Evolutionary conservation across 2,888 invertebrate species (phyloP).

Genomic region (Rutpela maculata): DNA sequence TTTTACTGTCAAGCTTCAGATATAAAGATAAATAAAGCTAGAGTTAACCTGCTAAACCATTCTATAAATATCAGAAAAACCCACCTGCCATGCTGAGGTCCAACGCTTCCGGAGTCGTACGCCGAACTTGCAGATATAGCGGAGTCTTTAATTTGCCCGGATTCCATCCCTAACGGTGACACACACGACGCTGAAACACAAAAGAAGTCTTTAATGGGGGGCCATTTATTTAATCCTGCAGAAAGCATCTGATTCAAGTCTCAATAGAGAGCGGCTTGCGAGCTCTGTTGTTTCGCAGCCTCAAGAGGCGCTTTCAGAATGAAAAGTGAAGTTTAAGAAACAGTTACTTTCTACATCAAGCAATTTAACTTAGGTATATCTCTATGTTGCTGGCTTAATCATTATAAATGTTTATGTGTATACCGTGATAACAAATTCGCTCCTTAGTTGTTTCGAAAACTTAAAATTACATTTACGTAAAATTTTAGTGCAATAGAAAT

Average conservation of each 20-base stretch:
- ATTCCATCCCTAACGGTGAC: constrained; percentile 87
- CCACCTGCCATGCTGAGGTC: constrained; percentile 89
- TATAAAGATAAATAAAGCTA: neutral
- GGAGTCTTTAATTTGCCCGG: constrained; percentile 84
- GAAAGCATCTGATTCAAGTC: constrained; percentile 26
- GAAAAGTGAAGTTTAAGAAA: constrained; percentile 8
- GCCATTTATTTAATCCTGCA: constrained; percentile 30
- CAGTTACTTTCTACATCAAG: constrained; percentile 8
- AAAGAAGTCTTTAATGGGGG: constrained; percentile 20
- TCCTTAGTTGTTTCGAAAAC: too few relatives aligned
- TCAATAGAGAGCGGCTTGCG: constrained; percentile 2
- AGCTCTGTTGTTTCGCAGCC: constrained; percentile 10
- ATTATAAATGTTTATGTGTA: neutral
- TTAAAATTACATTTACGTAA: too few relatives aligned
- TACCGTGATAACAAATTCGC: neutral
- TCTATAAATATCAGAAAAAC: constrained; percentile 13
- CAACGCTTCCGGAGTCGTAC: constrained; percentile 87
- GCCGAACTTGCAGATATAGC: constrained; percentile 89
- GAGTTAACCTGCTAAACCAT: neutral
- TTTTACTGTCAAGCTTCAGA: neutral
- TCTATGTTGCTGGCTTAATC: neutral
- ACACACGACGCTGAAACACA: constrained; percentile 81
- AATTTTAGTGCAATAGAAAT: too few relatives aligned
- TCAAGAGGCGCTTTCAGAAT: constrained; percentile 9
- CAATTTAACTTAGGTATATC: neutral